Conservation (phyloP, 2,888 invertebrate genomes). For the Monoplex corrugatus region DNA sequence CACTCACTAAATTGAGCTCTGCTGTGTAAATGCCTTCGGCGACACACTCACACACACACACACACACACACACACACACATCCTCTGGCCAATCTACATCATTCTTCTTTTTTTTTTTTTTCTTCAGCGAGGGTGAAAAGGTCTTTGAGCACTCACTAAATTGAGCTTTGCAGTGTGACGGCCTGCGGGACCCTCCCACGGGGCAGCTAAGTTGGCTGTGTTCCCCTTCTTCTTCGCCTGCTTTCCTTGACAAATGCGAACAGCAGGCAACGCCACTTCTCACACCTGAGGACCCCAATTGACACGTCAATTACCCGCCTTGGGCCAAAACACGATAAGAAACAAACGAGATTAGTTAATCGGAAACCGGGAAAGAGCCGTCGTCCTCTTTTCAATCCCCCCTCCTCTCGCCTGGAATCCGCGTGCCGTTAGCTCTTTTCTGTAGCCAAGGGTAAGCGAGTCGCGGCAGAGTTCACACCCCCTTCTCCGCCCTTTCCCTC, state of each 20-base stretch:
- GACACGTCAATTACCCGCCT: conserved; percentile 38
- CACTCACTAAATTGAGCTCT: no score
- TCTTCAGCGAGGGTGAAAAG: no score
- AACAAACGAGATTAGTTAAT: conserved; percentile 43
- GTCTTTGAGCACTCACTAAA: no score
- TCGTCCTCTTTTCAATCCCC: conserved; percentile 29
- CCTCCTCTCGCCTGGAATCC: not conserved
- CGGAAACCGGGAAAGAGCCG: conserved; percentile 38
- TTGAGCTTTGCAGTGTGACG: no score
- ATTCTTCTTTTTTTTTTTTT: not conserved
- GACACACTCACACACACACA: no score
- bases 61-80: no score
- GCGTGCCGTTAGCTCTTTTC: conserved; percentile 15
- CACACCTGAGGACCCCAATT: conserved; percentile 32
- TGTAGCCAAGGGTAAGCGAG: conserved; percentile 19
- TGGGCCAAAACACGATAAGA: conserved; percentile 26
- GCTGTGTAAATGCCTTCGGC: no score
- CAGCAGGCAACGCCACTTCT: conserved; percentile 9
- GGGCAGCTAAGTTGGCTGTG: not conserved
- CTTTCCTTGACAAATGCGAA: not conserved
- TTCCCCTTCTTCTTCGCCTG: no score
- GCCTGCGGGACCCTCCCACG: not conserved
- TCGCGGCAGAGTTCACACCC: not conserved
- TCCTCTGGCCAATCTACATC: not conserved
- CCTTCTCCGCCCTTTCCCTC: conserved; percentile 17